Base-by-base conservation (phyloP, 2,888 invertebrate genomes). In the Isoperla grammatica region DNA sequence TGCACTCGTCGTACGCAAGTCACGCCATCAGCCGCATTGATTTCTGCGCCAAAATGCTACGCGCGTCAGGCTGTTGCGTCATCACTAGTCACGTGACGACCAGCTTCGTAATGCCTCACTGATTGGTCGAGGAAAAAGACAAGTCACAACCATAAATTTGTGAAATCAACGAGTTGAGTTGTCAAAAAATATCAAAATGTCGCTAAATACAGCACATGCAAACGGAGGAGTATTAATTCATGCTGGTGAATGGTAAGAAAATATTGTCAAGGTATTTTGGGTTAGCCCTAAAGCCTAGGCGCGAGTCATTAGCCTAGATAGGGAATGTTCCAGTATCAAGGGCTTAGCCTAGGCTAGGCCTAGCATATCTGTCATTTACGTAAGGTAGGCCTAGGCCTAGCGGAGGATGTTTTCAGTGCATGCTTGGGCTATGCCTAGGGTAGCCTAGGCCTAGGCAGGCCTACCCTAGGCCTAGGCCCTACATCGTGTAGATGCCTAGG, bases 181-280 rank as follows among this genome's bases (percentile, higher is more conserved):
- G 39, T 22, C 11, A 35, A 61, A 79, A 76, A 71, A 96, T 98
- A 97, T 94, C 96, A 79, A 76, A 71, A 96, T 98, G 97, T 94
- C 96, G 66, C 77, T 97, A 65, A 98, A 98, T 75, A 95, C 95
- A 64, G 92, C 97, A 57, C 96, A 98, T 75, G 88, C 94, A 57
- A 91, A 93, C 72, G 90, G 91, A 63, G 95, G 96, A 54, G 95
- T 99, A 42, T 79, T 98, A 59, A 92, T 98, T 71, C 96, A 95
- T 73, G 84, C 90, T 65, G 95, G 96, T 69, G 98, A 98, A 83
- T 86, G 88, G 97, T 98, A 83, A 87, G 87, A n/a, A n/a, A n/a
- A n/a, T n/a, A n/a, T n/a, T n/a, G n/a, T n/a, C n/a, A n/a, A n/a
- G n/a, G n/a, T n/a, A n/a, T n/a, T 83, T 45, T 17, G n/a, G 5